Percentiles rank a stretch among this genome's conserved stretches.
phyloP scores from a whole-genome alignment of 2,888 invertebrate genomes.

The Esperia sulphurella region DNA sequence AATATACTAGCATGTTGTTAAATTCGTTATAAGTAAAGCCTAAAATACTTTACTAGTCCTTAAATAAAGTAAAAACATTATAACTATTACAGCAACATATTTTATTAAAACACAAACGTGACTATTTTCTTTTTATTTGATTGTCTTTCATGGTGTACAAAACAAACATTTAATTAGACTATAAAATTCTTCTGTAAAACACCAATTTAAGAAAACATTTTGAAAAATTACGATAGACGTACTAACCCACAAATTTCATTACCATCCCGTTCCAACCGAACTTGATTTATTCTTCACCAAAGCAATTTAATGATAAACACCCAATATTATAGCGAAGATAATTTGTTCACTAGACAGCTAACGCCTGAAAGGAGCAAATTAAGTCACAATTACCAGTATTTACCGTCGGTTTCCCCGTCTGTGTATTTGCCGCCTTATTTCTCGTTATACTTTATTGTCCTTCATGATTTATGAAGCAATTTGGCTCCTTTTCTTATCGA shows the following conservation, averaged over 20 bases:
- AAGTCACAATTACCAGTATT: constrained; percentile 45
- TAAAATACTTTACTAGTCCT: no score
- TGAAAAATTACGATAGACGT: neutral
- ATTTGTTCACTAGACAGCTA: constrained; percentile 35
- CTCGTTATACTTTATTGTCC: constrained; percentile 37
- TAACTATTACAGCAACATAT: no score
- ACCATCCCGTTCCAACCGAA: constrained; percentile 9
- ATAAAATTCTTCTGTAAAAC: no score
- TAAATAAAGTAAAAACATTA: no score
- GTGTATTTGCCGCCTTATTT: constrained; percentile 25
- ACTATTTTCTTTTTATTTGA: no score
- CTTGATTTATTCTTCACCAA: constrained; percentile 33
- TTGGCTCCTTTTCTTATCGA: constrained; percentile 2
- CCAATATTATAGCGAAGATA: constrained; percentile 35
- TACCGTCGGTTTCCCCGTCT: constrained; percentile 22
- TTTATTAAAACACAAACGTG: no score
- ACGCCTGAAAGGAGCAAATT: constrained; percentile 42
- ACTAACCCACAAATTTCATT: constrained; percentile 14
- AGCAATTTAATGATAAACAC: constrained; percentile 36
- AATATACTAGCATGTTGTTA: no score
- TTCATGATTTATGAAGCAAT: constrained; percentile 23
- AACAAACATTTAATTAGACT: no score
- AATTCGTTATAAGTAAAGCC: no score
- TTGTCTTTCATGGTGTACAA: no score
- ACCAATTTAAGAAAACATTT: neutral